Evolutionary conservation across 2,888 invertebrate genomes (phyloP), one percentile per base, ranked within the genome.

Genomic region (Drosophila falleni): DNA sequence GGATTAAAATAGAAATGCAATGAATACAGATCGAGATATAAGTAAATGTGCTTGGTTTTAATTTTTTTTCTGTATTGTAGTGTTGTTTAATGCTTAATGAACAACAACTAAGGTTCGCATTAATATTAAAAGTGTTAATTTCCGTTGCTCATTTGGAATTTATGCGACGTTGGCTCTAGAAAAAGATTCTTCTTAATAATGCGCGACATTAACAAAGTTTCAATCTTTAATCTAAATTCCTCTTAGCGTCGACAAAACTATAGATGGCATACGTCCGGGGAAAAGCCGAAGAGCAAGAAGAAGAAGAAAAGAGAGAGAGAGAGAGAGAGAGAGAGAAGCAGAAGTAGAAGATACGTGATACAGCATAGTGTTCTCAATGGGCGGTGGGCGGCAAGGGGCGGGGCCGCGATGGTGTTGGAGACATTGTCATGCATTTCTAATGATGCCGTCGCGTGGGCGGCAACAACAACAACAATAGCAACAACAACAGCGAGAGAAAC

Each of bases 361-460:
- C 19, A 54, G 35, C 47, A 50, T 62, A 23, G 64, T 41, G 58
- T 26, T 62, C 49, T 31, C 29, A 44, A 41, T 53, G 53, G 55
- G 33, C 23, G 55, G 26, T 26, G 47, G 39, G 35, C 65, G 47
- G 31, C 37, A 29, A 37, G 42, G 79, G 68, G 76, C 46, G 81
- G 66, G 80, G 68, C 59, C 63, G 23, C 59, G 63, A 33, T 53
- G 54, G 59, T 68, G 68, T 55, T 61, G 62, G 67, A 69, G 68
- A 81, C 88, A 89, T 85, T 87, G 90, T 89, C 89, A 90, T 89
- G 88, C 89, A 89, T 90, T 88, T 85, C 85, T 90, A 89, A 89
- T 90, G 90, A 90, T 74, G 81, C 79, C 74, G 77, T 74, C 74
- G 80, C 74, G 71, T 65, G 72, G 77, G 73, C 62, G 69, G 31